Base-by-base conservation (phyloP, 2,797 vertebrate genomes). In the Alauda arvensis region DNA sequence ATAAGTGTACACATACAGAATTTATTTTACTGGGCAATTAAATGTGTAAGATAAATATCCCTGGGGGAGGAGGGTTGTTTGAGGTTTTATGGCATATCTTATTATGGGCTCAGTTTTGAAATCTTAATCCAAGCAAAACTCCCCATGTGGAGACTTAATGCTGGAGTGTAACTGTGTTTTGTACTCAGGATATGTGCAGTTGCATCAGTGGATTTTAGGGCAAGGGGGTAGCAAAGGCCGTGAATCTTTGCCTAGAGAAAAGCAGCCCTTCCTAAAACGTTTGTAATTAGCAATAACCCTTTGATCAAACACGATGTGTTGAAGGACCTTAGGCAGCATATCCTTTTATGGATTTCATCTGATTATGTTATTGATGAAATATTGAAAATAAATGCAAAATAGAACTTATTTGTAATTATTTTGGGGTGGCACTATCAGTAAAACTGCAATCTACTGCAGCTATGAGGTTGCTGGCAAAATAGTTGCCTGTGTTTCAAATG, bases 1-100 rank as follows among this genome's bases (percentile, higher is more conserved):
- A 67, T 71, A 79, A 90, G 62, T 59, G 61, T 87, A 93, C 67
- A 48, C 88, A 87, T 31, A 61, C 69, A 88, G 78, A 88, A 90
- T 89, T 94, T 93, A 91, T 94, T 89, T 92, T 91, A 90, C 87
- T 84, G 90, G 75, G 88, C 83, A 92, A 94, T 94, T 94, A 91
- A 91, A 88, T 40, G 83, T 78, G 85, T 84, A 92, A 95, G 91
- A 94, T 93, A 91, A 92, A 91, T 89, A 96, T 42, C 90, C 94
- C 87, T 85, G 89, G 70, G 92, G 83, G 84, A 91, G 89, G 70
- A 93, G 75, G 77, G 74, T 67, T 93, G 83, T 94, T 90, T 94
- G 93, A 94, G 90, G 91, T 90, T 95, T 94, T 78, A 81, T 62
- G 63, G 60, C 81, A 87, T 87, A 91, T 89, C 92, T 95, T 89